These are phyloP conservation scores for Malacoctenus gilli DNA, from an alignment of 2,797 vertebrate genomes.

Conservation along the genomic window DNA sequence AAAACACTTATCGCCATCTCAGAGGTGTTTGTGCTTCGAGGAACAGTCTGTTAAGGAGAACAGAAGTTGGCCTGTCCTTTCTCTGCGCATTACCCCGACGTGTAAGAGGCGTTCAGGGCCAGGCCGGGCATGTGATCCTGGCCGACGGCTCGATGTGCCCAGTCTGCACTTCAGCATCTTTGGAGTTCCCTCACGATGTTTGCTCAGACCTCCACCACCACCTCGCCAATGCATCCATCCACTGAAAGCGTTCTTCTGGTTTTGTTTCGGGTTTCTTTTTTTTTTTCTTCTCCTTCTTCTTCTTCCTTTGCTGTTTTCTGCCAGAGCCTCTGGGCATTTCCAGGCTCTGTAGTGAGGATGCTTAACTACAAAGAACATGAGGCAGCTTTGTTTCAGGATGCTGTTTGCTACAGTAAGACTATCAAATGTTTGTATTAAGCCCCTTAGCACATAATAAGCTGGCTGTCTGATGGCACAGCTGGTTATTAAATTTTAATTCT, in stretches of 20 bases:
- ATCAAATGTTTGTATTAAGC: slow-evolving; percentile 72
- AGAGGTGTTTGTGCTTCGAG: slow-evolving; percentile 57
- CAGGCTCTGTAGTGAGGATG: slow-evolving; percentile 56
- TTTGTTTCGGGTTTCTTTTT: too few relatives aligned
- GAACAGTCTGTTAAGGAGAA: slow-evolving; percentile 39
- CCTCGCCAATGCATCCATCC: slow-evolving; percentile 72
- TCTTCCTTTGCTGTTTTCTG: slow-evolving; percentile 56
- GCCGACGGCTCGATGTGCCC: slow-evolving; percentile 75
- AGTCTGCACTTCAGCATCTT: slow-evolving; percentile 66
- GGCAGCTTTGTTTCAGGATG: slow-evolving; percentile 71
- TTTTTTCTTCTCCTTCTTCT: too few relatives aligned
- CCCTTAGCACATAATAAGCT: slow-evolving; percentile 59
- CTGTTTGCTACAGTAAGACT: slow-evolving; percentile 55
- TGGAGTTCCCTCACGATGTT: slow-evolving; percentile 60
- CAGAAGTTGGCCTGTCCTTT: slow-evolving; percentile 25
- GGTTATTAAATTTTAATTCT: slow-evolving; percentile 65
- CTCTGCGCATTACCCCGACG: slow-evolving; percentile 64
- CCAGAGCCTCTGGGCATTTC: slow-evolving; percentile 66
- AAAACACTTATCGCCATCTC: slow-evolving; percentile 69
- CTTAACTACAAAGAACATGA: slow-evolving; percentile 74
- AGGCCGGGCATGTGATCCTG: slow-evolving; percentile 70
- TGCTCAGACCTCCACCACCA: slow-evolving; percentile 73
- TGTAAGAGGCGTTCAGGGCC: slow-evolving; percentile 64
- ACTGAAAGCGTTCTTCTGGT: slow-evolving; percentile 63
- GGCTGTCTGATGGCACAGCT: slow-evolving; percentile 49